Base-by-base conservation (phyloP, 2,888 invertebrate genomes). In the Limnephilus rhombicus region DNA sequence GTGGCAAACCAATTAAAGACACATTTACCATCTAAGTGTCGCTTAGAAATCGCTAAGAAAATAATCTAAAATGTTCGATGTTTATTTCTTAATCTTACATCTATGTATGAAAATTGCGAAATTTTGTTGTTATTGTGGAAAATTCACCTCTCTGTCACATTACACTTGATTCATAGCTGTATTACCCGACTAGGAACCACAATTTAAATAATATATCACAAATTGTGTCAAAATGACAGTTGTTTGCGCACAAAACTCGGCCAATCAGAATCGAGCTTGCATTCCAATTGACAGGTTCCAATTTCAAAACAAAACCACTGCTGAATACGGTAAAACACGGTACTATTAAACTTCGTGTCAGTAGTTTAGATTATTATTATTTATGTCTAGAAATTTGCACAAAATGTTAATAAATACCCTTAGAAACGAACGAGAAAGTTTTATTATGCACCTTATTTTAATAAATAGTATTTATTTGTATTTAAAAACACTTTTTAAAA, bases 191-290 rank as follows among this genome's bases (percentile, higher is more conserved):
- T 68, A 68, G 45, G 45, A 37, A 88, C 18, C 88, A 88, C 88
- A 88, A 88, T 37, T 53, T 80, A 34, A 86, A 88, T n/a, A 45
- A 41, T 41, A 89, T 81, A 89, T 81, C 89, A 89, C 95, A 95
- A 94, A 95, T 95, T 94, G 94, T 95, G 94, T 94, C 80, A 41
- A 49, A 90, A 91, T 83, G 88, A 89, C 89, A 89, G 41, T 81
- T 80, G 89, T 34, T 31, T 81, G 41, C 89, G 37, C 89, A 81
- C 89, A 13, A 34, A 89, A 81, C 81, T 89, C 29, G 89, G 49
- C 89, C 89, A 89, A 89, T 89, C 80, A 89, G 81, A 89, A 81
- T 80, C 89, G 34, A 45, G 89, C 80, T n/a, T 53, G 45, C 90
- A 90, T 90, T 83, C 90, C 90, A 90, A 83, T 41, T 82, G 90